Conservation (phyloP, 2,888 invertebrate genomes). For the Stratiomys singularior region DNA sequence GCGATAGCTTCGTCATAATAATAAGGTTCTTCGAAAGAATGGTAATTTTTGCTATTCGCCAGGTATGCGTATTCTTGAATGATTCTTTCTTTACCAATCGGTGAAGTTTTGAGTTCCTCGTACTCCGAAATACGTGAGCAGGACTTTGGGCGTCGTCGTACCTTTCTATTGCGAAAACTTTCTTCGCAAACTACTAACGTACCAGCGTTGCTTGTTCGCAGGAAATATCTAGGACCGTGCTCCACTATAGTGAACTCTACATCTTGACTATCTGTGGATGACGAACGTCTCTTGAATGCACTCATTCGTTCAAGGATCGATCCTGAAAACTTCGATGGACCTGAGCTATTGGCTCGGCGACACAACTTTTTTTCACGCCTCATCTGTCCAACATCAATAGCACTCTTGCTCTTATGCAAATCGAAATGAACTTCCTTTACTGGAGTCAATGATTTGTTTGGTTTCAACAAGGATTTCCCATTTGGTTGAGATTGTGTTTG, state of each 20-base stretch:
- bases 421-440: conserved; percentile 50
- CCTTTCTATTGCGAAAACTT: conserved; percentile 61
- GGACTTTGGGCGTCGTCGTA: conserved; percentile 58
- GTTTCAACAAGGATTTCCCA: background rate
- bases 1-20: conserved; percentile 38
- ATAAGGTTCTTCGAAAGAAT: background rate
- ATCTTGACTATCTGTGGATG: conserved; percentile 61
- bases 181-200: conserved; percentile 68
- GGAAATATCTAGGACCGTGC: conserved; percentile 63
- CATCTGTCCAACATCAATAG: conserved; percentile 52
- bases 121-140: conserved; percentile 27
- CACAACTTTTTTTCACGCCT: conserved; percentile 60
- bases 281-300: conserved; percentile 59
- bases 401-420: conserved; percentile 53
- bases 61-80: background rate
- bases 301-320: conserved; percentile 64
- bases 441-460: conserved; percentile 42
- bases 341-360: conserved; percentile 58
- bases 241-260: conserved; percentile 53
- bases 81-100: conserved; percentile 18
- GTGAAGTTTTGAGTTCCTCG: background rate
- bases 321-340: conserved; percentile 55
- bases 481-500: background rate
- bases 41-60: background rate
- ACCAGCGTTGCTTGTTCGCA: conserved; percentile 68